Percentiles rank a stretch among this genome's conserved stretches.
These are phyloP conservation scores for Ochotona curzoniae DNA, from an alignment of 2,113 vertebrate genomes.

Conservation along the genomic window DNA sequence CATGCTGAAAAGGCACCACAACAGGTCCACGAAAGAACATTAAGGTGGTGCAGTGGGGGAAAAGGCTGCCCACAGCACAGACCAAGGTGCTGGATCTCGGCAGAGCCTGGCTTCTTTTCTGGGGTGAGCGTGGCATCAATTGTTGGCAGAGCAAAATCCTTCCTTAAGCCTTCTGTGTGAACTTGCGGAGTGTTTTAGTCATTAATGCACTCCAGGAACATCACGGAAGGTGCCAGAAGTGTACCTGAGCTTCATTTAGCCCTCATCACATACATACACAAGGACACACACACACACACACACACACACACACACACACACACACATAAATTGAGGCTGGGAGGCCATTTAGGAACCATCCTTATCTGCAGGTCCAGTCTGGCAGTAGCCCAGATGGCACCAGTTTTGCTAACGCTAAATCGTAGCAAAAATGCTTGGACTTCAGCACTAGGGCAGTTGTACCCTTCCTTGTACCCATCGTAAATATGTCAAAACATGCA, in stretches of 20 bases:
- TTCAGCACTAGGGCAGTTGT: background rate
- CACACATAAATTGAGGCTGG: no score
- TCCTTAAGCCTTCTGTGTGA: background rate
- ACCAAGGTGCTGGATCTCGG: background rate
- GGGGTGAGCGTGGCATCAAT: background rate
- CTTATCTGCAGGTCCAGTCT: background rate
- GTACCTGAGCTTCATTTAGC: background rate
- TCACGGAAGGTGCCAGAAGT: background rate
- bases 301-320: no score
- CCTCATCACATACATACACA: background rate
- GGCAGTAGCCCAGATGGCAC: background rate
- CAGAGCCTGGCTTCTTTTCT: background rate
- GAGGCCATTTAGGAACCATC: background rate
- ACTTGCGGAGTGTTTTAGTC: background rate
- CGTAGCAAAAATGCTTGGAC: background rate
- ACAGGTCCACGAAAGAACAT: background rate
- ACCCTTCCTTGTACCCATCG: background rate
- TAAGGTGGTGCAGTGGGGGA: background rate
- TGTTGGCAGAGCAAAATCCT: background rate
- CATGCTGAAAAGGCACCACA: constrained; percentile 2
- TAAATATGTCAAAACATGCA: background rate
- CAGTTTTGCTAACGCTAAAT: background rate
- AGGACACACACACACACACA: no score
- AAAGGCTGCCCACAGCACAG: background rate
- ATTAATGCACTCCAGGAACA: background rate